Evolutionary conservation across 2,888 invertebrate genomes (phyloP).

Genomic region (Slavum lentiscoides): DNA sequence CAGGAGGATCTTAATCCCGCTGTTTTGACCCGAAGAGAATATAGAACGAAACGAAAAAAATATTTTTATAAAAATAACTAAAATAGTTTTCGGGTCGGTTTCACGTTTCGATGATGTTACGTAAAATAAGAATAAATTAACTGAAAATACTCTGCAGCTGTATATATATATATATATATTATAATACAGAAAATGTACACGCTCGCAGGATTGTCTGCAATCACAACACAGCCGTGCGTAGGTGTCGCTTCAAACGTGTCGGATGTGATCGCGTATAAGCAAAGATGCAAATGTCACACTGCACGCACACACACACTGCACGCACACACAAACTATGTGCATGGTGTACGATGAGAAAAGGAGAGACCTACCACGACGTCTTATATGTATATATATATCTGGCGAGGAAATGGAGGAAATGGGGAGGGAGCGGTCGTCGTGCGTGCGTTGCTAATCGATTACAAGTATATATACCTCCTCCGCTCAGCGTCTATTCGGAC

Average conservation of each 20-base stretch:
- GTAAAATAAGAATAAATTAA: no score
- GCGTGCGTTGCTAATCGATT: slow-evolving; percentile 53
- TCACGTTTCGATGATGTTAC: no score
- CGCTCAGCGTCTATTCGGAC: background rate
- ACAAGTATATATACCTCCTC: slow-evolving; percentile 34
- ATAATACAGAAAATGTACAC: no score
- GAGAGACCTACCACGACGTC: slow-evolving; percentile 22
- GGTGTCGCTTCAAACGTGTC: slow-evolving; percentile 21
- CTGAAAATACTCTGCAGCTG: no score
- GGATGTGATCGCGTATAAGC: background rate
- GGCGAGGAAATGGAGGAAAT: background rate
- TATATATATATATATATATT: no score
- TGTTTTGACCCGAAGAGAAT: no score
- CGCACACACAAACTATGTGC: no score
- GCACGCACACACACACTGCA: background rate
- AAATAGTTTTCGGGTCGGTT: no score
- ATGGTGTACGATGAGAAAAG: background rate
- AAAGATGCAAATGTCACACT: slow-evolving; percentile 29
- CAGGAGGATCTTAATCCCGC: no score
- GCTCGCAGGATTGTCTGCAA: background rate
- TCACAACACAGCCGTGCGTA: slow-evolving; percentile 3
- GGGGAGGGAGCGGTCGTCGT: slow-evolving; percentile 28
- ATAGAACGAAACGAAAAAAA: no score
- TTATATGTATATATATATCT: background rate
- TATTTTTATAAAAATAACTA: no score